Conservation (phyloP, 2,888 invertebrate species). For the Hecatera dysodea region DNA sequence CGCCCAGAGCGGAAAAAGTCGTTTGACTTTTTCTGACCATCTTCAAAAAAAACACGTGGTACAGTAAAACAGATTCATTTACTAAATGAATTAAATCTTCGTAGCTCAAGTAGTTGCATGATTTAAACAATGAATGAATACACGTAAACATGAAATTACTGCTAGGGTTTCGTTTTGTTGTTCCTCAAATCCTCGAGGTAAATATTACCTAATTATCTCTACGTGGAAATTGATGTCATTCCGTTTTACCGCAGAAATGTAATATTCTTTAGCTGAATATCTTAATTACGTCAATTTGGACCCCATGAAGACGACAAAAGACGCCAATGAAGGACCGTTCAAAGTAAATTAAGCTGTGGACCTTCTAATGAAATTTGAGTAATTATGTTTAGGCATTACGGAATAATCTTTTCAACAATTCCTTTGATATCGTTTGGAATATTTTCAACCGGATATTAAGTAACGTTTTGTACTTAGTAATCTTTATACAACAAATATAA, state of each 20-base stretch:
- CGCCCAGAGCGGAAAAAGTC: no score
- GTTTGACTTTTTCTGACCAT: no score
- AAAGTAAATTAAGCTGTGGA: conserved; percentile 60
- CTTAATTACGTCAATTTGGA: conserved; percentile 68
- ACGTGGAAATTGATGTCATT: conserved; percentile 57
- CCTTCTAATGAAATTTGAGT: conserved; percentile 67
- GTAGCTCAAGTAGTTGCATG: background rate
- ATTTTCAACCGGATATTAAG: conserved; percentile 36
- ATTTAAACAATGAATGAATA: background rate
- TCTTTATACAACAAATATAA: conserved; percentile 5
- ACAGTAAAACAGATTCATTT: background rate
- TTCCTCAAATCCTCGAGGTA: conserved; percentile 14
- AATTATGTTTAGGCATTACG: conserved; percentile 61
- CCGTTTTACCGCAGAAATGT: conserved; percentile 60
- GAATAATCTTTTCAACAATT: conserved; percentile 60
- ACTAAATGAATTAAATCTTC: background rate
- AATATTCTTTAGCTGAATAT: conserved; percentile 64
- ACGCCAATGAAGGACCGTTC: conserved; percentile 63
- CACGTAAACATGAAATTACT: background rate
- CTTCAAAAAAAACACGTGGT: background rate
- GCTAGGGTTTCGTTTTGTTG: conserved; percentile 7
- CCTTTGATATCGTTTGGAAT: conserved; percentile 54
- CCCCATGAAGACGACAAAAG: conserved; percentile 64
- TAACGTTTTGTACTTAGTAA: conserved; percentile 21
- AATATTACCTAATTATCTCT: conserved; percentile 54